Evolutionary conservation across 2,113 vertebrate species (phyloP).

Genomic region (Chlamydotis undulata): DNA sequence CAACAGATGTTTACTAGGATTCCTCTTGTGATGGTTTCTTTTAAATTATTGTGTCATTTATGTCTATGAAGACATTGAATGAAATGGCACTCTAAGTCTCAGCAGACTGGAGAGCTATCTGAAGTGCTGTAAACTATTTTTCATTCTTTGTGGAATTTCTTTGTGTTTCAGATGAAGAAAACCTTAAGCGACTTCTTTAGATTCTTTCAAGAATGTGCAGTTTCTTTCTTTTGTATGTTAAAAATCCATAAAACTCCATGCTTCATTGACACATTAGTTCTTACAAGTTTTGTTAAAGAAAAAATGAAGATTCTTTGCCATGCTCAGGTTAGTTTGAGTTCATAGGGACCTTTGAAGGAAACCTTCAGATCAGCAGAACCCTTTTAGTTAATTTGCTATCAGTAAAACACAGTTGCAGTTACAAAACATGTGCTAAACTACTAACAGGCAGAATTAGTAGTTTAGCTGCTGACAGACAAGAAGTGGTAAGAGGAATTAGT

Average conservation of each 20-base stretch:
- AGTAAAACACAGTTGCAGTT: neutral
- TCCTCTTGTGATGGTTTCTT: neutral
- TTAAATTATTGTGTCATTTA: neutral
- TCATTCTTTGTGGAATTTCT: neutral
- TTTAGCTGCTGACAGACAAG: neutral
- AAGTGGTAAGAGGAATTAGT: neutral
- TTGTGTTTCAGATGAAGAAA: neutral
- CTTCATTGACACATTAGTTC: neutral
- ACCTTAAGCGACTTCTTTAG: neutral
- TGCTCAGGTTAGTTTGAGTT: neutral
- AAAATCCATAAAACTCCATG: neutral
- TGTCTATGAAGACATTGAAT: neutral
- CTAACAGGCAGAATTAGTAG: neutral
- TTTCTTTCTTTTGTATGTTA: neutral
- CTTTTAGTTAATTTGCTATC: neutral
- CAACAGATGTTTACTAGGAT: conserved; percentile 30
- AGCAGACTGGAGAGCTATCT: neutral
- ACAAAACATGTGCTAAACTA: neutral
- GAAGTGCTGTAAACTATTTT: neutral
- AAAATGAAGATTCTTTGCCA: neutral
- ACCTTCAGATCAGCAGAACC: neutral
- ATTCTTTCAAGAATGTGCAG: neutral
- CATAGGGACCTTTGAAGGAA: neutral
- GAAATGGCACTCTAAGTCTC: neutral
- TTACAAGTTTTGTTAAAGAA: neutral